Base-by-base conservation (phyloP, 2,797 vertebrate species). In the Neoniphon sammara region DNA sequence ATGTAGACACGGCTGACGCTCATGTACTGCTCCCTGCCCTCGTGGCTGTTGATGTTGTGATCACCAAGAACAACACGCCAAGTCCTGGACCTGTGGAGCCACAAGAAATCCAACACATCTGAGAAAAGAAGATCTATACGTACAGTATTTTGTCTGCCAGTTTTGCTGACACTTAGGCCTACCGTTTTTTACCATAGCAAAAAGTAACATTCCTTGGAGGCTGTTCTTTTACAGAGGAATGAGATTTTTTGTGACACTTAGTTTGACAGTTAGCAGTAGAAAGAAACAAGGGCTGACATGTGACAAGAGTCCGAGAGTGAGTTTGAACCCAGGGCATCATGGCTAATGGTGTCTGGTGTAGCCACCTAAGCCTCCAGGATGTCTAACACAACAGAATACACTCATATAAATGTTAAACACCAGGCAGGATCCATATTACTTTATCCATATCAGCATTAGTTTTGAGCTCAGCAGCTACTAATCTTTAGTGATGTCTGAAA, bases 61-160 rank as follows among this genome's bases (percentile, higher is more conserved):
- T 97, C 97, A 14, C 96, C 96, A 0, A 95, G 87, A 72, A 96
- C 93, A 10, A 98, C 94, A 0, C 95, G 95, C 93, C 94, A 96
- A 1, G 89, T 93, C 86, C 86, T 27, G 34, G 75, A 5, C 0
- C 94, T 95, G 78, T 62, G 9, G 54, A 70, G 4, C 27, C 2
- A 30, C 3, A 69, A 68, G 50, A 74, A 31, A 57, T 5, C 1
- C 27, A 6, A 39, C 17, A 49, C 47, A 8, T 49, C 47, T 20
- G 18, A 49, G 47, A 20, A 17, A 49, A 49, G 9, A 49, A 20
- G 2, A 39, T n/a, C 21, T 9, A 21, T 20, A 10, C 55, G 61
- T 7, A 23, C 1, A 34, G 4, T 27, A 14, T 23, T 0, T 3
- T 36, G n/a, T 42, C 8, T 39, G 30, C 17, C n/a, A 60, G 47